These are phyloP conservation scores for Anneissia japonica DNA, from an alignment of 35 echinoderm and acorn worm genomes.

Conservation along the genomic window DNA sequence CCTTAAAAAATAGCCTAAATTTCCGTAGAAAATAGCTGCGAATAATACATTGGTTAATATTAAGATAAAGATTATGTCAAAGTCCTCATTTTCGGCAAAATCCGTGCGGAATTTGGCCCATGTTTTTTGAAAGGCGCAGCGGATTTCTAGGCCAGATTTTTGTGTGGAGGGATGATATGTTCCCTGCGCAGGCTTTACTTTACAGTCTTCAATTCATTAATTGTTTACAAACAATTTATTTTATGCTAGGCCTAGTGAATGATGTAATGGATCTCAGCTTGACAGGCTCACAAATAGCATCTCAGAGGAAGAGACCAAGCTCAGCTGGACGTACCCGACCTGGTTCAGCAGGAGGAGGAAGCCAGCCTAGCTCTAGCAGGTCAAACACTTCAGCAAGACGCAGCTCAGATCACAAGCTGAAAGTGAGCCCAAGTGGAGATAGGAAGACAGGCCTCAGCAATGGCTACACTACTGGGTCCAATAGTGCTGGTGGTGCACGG, in stretches of 20 bases:
- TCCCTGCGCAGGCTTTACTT: too few relatives aligned
- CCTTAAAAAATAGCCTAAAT: too few relatives aligned
- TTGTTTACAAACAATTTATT: too few relatives aligned
- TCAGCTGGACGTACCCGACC: slow-evolving; percentile 33
- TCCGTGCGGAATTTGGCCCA: too few relatives aligned
- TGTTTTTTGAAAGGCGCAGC: too few relatives aligned
- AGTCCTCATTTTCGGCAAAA: too few relatives aligned
- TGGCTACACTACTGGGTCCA: not conserved
- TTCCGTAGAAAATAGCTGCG: too few relatives aligned
- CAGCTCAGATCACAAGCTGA: not conserved
- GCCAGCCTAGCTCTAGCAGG: slow-evolving; percentile 34
- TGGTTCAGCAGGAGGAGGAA: slow-evolving; percentile 10
- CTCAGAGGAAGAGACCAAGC: slow-evolving; percentile 48
- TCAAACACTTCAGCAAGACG: slow-evolving; percentile 20
- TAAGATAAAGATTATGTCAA: too few relatives aligned
- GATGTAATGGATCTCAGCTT: slow-evolving; percentile 66
- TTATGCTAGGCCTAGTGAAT: not conserved
- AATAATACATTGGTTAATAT: too few relatives aligned
- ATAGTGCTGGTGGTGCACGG: not conserved
- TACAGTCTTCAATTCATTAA: too few relatives aligned
- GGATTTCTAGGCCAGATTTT: too few relatives aligned
- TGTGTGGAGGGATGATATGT: too few relatives aligned
- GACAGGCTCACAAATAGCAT: slow-evolving; percentile 75
- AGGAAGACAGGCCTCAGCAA: slow-evolving; percentile 4
- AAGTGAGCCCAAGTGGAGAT: slow-evolving; percentile 10